Conservation (phyloP, 2,888 invertebrate genomes). For the Cremastobaeus sp. region DNA sequence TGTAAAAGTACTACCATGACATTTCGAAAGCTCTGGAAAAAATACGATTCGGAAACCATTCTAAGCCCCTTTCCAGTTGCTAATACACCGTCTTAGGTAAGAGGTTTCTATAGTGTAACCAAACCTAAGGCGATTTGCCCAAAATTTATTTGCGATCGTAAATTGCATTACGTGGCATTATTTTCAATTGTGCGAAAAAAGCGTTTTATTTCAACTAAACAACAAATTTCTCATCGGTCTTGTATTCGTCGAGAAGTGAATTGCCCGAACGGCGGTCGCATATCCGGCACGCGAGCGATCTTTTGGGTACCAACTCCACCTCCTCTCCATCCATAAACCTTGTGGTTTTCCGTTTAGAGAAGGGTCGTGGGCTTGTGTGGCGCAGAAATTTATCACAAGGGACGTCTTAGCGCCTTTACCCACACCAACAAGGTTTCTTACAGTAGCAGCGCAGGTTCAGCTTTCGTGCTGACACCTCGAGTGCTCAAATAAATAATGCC, state of each 20-base stretch:
- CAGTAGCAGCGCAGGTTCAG: conserved; percentile 62
- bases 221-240: conserved; percentile 44
- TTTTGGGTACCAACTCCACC: conserved; percentile 33
- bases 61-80: conserved; percentile 16
- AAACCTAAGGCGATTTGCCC: not conserved
- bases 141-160: conserved; percentile 29
- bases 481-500: conserved; percentile 72
- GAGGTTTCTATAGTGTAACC: not conserved
- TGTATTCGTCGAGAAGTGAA: conserved; percentile 25
- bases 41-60: conserved; percentile 32
- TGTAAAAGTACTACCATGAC: conserved; percentile 13
- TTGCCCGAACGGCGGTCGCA: conserved; percentile 9
- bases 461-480: conserved; percentile 71
- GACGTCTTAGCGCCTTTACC: conserved; percentile 7
- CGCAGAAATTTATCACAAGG: conserved; percentile 66
- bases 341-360: conserved; percentile 53
- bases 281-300: conserved; percentile 43
- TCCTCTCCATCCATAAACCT: conserved; percentile 17
- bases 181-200: conserved; percentile 43
- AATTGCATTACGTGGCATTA: conserved; percentile 45
- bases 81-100: conserved; percentile 12
- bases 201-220: conserved; percentile 23
- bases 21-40: conserved; percentile 24
- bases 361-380: conserved; percentile 41
- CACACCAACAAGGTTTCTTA: conserved; percentile 26